phyloP scores from a whole-genome alignment of 1,140 invertebrate genomes.

The Trypoxylus dichotomus region DNA sequence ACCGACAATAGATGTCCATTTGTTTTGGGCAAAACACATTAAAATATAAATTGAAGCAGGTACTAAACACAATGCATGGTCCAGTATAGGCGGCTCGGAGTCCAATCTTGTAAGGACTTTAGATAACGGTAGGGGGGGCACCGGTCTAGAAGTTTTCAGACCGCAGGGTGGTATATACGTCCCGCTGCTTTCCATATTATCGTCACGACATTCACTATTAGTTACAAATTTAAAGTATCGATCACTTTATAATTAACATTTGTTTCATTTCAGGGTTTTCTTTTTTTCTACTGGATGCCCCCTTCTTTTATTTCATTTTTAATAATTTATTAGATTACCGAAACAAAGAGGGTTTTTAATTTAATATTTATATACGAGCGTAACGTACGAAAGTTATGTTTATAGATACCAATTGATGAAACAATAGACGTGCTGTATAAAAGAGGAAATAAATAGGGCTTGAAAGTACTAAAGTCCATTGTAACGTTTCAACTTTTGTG shows the following conservation, averaged over 20 bases:
- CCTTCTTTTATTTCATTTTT: background rate
- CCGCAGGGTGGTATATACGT: constrained; percentile 31
- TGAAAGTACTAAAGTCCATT: background rate
- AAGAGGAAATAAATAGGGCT: background rate
- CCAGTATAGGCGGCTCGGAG: constrained; percentile 35
- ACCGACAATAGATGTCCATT: constrained; percentile 51
- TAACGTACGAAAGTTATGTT: background rate
- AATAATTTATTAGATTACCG: background rate
- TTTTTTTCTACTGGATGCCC: background rate
- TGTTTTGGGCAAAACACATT: constrained; percentile 53
- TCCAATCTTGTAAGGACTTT: constrained; percentile 34
- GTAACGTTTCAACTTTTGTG: background rate
- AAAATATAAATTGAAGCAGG: constrained; percentile 52
- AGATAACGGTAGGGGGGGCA: constrained; percentile 33
- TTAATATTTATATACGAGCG: background rate
- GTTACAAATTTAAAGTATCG: constrained; percentile 50
- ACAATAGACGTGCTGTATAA: background rate
- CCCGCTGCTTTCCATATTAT: constrained; percentile 41
- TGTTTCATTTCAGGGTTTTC: background rate
- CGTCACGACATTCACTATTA: constrained; percentile 48
- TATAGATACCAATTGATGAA: background rate
- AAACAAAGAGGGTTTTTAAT: background rate
- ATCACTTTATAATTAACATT: constrained; percentile 49
- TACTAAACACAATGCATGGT: constrained; percentile 50
- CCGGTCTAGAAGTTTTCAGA: constrained; percentile 30